Evolutionary conservation across 2,113 vertebrate genomes (phyloP).

Genomic region (Phycodurus eques): DNA sequence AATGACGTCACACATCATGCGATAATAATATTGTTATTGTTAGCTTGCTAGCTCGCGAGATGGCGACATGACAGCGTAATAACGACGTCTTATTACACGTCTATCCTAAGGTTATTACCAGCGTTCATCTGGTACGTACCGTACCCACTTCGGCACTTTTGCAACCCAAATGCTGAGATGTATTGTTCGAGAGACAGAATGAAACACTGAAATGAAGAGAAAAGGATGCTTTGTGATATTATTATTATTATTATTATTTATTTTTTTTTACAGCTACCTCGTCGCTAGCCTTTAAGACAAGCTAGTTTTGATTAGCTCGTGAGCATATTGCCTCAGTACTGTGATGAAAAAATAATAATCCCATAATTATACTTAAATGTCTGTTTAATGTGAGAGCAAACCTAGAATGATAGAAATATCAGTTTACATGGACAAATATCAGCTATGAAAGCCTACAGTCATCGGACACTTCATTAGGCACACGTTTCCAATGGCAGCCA

Average conservation of each 20-base stretch:
- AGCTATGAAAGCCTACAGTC: not conserved
- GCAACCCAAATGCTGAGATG: not conserved
- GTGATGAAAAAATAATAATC: not conserved
- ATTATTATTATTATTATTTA: conserved; percentile 19
- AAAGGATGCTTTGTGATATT: conserved; percentile 31
- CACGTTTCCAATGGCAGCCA: not conserved
- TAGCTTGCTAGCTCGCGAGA: conserved; percentile 67
- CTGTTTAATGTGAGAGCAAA: not conserved
- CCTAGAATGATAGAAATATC: not conserved
- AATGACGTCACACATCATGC: conserved; percentile 48
- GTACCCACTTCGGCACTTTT: conserved; percentile 6
- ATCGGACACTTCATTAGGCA: not conserved
- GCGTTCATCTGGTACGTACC: conserved; percentile 65
- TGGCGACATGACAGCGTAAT: conserved; percentile 72
- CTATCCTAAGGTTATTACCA: conserved; percentile 60
- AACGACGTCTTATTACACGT: conserved; percentile 68
- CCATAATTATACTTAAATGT: too few relatives aligned
- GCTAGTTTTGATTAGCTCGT: conserved; percentile 22
- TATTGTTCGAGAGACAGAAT: conserved; percentile 4
- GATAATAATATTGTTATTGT: conserved; percentile 75
- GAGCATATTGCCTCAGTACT: not conserved
- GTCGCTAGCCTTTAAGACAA: conserved; percentile 38
- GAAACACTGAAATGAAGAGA: conserved; percentile 16
- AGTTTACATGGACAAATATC: not conserved
- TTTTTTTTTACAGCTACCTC: conserved; percentile 33